Evolutionary conservation across 2,888 invertebrate species (phyloP).

Genomic region (Proisotoma minuta): DNA sequence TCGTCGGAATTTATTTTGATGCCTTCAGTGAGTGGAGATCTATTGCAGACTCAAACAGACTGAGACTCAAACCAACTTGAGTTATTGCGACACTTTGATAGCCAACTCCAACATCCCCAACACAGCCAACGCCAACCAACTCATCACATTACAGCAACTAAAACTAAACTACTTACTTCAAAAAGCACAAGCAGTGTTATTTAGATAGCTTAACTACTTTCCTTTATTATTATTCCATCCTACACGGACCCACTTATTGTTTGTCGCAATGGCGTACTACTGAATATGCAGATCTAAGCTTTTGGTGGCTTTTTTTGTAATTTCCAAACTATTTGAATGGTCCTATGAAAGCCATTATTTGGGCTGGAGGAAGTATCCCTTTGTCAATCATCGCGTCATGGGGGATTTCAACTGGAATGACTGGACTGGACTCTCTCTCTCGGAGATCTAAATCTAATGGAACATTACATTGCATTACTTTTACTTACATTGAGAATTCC

Average conservation of each 20-base stretch:
- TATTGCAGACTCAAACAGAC: conserved; percentile 41
- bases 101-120: conserved; percentile 11
- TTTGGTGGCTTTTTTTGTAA: too few species aligned
- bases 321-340: too few species aligned
- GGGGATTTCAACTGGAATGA: conserved; percentile 21
- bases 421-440: too few species aligned
- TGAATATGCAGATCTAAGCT: too few species aligned
- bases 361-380: conserved; percentile 9
- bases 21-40: conserved; percentile 41
- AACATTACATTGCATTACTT: too few species aligned
- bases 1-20: conserved; percentile 46
- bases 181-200: neutral
- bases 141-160: neutral
- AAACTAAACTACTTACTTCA: neutral
- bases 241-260: too few species aligned
- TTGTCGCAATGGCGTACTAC: too few species aligned
- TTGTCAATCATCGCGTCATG: conserved; percentile 30
- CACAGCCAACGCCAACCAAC: neutral
- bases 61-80: conserved; percentile 45
- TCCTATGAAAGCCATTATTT: too few species aligned
- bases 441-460: too few species aligned
- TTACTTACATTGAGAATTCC: too few species aligned
- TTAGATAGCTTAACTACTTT: too few species aligned
- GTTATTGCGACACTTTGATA: conserved; percentile 44
- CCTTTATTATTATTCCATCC: too few species aligned